Conservation (phyloP, 2,888 invertebrate genomes). For the Cybosia mesomella region DNA sequence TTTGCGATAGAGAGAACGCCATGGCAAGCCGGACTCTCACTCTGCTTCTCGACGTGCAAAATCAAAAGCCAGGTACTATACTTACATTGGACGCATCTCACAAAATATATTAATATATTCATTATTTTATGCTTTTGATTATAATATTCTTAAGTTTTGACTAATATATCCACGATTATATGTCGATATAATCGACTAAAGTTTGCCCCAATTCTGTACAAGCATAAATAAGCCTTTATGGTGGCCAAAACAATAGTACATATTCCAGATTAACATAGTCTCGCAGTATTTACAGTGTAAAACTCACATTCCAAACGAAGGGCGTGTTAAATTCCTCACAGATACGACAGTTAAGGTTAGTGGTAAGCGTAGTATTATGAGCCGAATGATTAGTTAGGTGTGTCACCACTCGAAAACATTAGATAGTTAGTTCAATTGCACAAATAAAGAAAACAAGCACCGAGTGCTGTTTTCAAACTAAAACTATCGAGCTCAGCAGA, state of each 20-base stretch:
- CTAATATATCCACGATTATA: no score
- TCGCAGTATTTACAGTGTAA: constrained; percentile 36
- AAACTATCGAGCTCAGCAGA: constrained; percentile 58
- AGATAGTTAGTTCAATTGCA: constrained; percentile 58
- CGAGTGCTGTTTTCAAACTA: constrained; percentile 53
- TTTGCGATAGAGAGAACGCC: not conserved
- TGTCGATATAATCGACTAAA: not conserved
- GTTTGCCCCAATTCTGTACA: not conserved
- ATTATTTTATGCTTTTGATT: no score
- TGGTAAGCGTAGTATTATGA: constrained; percentile 68
- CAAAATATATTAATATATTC: no score
- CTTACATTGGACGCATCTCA: no score
- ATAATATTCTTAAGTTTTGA: not conserved
- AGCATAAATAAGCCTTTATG: constrained; percentile 14
- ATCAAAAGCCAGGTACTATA: no score
- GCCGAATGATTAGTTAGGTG: constrained; percentile 70
- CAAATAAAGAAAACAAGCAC: constrained; percentile 71
- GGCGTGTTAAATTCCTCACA: constrained; percentile 47
- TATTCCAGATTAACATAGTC: constrained; percentile 10
- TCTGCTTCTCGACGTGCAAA: no score
- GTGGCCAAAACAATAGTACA: constrained; percentile 23
- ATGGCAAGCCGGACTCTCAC: no score
- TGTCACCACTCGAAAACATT: constrained; percentile 49
- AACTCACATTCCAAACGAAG: constrained; percentile 17
- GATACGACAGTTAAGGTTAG: constrained; percentile 66